Evolutionary conservation across 2,797 vertebrate species (phyloP).

Genomic region (Rhinatrema bivittatum): DNA sequence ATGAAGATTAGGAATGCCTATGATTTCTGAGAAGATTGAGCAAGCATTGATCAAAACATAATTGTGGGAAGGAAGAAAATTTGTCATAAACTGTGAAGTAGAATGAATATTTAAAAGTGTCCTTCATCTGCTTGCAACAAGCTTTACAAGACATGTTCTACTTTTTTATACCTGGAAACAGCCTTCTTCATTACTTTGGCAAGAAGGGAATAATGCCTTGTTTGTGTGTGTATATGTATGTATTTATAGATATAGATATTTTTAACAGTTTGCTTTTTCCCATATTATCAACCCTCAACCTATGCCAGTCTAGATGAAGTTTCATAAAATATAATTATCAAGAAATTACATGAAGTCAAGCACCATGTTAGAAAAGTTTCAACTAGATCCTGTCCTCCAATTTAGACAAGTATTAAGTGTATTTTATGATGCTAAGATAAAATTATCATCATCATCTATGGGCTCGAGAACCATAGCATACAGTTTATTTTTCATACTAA

Average conservation of each 20-base stretch:
- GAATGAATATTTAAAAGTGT: no score
- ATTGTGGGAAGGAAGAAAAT: no score
- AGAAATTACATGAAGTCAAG: constrained; percentile 22
- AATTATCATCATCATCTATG: constrained; percentile 32
- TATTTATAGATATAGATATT: not conserved
- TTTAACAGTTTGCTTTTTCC: not conserved
- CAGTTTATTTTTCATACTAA: constrained; percentile 50
- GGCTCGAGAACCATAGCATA: constrained; percentile 16
- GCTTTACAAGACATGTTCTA: no score
- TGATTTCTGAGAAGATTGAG: no score
- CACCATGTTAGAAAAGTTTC: constrained; percentile 2
- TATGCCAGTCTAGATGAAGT: constrained; percentile 5
- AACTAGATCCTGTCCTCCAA: constrained; percentile 21
- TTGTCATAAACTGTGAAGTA: no score
- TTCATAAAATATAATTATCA: constrained; percentile 11
- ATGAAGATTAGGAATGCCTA: no score
- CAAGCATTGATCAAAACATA: no score
- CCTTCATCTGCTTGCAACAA: no score
- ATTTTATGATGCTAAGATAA: constrained; percentile 26
- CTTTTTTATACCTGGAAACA: constrained; percentile 12
- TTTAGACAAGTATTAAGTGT: no score
- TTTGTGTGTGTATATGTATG: no score
- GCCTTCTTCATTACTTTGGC: not conserved
- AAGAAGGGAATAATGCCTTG: constrained; percentile 8
- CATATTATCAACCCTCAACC: not conserved